Base-by-base conservation (phyloP, 2,888 invertebrate species). In the Yponomeuta sedellus region DNA sequence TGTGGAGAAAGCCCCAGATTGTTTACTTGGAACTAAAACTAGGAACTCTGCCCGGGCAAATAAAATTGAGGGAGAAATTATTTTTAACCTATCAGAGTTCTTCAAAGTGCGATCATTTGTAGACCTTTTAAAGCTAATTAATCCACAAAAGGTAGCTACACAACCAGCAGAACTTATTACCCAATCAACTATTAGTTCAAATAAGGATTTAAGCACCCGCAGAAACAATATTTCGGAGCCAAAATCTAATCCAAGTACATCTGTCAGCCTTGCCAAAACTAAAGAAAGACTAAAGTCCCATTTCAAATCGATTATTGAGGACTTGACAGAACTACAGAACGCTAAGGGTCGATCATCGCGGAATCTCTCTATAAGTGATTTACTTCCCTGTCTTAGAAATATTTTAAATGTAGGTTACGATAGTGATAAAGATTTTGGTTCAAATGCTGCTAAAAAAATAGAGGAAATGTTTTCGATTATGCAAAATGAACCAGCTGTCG, bases 311-410 rank as follows among this genome's bases (percentile, higher is more conserved):
- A 82, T 91, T 39, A 73, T 89, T 39, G 80, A 85, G 68, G 89
- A 89, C 73, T 71, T 91, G 25, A 69, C 81, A 19, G 85, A 86
- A 65, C 68, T 91, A 67, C 83, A 86, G 71, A 79, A 75, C 65
- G 76, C 77, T 20, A 77, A 75, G 68, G 81, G 82, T 0, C 69
- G 76, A 58, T 66, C 71, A 40, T 69, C 68, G 39, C 73, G 73
- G 61, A 76, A 74, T 58, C 70, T 83, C 52, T 78, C 78, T 66
- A 74, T 89, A 62, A 73, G 76, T 4, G 81, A 87, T 66, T 81
- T 78, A 0, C 70, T 91, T 19, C 90, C 90, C 20, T 90, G 90
- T 69, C 78, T 90, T 68, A 83, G 81, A 68, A 85, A 85, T 66
- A 72, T 87, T 56, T 70, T 90, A 19, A 81, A 80, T 65, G 66